Base-by-base conservation (phyloP, 1,140 invertebrate genomes). In the Drosophila mojavensis region DNA sequence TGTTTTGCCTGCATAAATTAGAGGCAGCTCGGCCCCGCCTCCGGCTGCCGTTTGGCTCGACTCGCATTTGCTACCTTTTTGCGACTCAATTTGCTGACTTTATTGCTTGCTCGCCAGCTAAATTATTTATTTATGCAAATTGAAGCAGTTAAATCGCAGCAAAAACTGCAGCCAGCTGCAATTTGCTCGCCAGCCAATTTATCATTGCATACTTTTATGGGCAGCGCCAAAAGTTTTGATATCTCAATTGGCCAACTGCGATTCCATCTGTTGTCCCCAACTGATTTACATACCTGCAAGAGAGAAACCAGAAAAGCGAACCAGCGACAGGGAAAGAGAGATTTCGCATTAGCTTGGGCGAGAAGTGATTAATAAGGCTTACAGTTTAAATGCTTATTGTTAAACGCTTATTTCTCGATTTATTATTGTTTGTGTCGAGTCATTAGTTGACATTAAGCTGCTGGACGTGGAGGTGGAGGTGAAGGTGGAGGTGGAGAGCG, bases 101-200 rank as follows among this genome's bases (percentile, higher is more conserved):
- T 88, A 79, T 88, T 86, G 79, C 83, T 64, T 71, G 76, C 71
- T 69, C 66, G 69, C 15, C n/a, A 9, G 77, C 67, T 88, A 83
- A 88, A 88, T 88, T 88, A 88, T 88, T 88, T 88, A 88, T 88
- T 88, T 88, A 88, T 88, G 83, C 83, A 84, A 88, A 88, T 88
- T 83, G 74, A 88, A 89, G 73, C 83, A 88, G 83, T 88, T 88
- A 89, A 88, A 79, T 72, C 72, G 55, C 45, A 54, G 66, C 73
- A 77, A 79, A 72, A 83, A 80, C 63, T 82, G 82, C 78, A 78
- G 69, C 55, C 78, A 78, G 69, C 55, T 55, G 48, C 60, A 81
- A 69, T 81, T 81, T 76, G 72, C 70, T 71, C 70, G 65, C 62
- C n/a, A n/a, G 66, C 82, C 72, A 80, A 84, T 89, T 89, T 88